These are phyloP conservation scores for Paguma larvata DNA, from an alignment of 2,797 vertebrate genomes.

Conservation along the genomic window DNA sequence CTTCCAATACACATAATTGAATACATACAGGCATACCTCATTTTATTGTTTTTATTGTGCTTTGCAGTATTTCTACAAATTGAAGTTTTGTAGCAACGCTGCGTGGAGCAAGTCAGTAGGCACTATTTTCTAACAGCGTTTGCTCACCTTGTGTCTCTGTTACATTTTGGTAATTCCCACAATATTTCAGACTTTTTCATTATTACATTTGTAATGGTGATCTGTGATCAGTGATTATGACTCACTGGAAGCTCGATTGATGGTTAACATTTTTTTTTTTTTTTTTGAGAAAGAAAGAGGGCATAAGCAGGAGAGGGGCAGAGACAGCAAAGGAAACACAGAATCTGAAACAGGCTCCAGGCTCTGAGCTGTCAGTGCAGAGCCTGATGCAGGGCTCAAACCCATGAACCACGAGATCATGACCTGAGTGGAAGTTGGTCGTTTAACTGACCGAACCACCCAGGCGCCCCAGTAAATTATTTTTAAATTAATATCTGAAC, in stretches of 20 bases:
- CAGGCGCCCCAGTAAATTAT: neutral
- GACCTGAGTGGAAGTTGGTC: no score
- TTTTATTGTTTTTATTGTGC: neutral
- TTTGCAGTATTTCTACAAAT: neutral
- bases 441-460: no score
- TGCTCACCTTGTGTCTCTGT: neutral
- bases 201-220: neutral
- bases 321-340: no score
- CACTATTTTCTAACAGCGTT: neutral
- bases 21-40: neutral
- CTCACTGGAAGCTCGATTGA: neutral
- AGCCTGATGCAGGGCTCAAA: no score
- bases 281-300: no score
- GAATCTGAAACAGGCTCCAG: no score
- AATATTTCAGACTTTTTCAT: neutral
- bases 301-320: no score
- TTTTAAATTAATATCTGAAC: neutral
- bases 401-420: no score
- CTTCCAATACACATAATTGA: neutral
- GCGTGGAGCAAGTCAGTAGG: neutral
- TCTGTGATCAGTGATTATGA: neutral
- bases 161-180: neutral
- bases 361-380: no score
- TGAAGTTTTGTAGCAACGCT: neutral
- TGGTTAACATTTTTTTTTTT: neutral